Evolutionary conservation across 1,140 invertebrate genomes (phyloP).

Genomic region (Drosophila fuyamai): DNA sequence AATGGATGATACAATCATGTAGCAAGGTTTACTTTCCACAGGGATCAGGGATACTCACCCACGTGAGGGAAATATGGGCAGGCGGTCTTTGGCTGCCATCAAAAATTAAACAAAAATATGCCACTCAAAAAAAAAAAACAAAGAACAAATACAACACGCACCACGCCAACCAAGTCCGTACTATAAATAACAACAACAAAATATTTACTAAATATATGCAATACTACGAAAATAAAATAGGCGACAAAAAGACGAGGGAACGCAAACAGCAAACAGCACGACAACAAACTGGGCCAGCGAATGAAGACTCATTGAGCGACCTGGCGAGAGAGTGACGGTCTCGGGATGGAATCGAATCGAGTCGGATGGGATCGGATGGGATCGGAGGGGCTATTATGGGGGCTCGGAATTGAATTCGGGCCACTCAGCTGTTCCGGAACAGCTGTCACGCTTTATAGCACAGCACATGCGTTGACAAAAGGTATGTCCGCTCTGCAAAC

Average conservation of each 20-base stretch:
- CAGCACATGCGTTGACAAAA: background rate
- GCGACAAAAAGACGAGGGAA: constrained; percentile 23
- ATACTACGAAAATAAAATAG: constrained; percentile 73
- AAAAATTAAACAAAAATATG: constrained; percentile 25
- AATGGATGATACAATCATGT: background rate
- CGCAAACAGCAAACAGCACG: constrained; percentile 34
- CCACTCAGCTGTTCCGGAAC: constrained; percentile 42
- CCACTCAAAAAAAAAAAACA: constrained; percentile 11
- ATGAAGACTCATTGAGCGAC: constrained; percentile 32
- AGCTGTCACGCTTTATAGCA: constrained; percentile 9
- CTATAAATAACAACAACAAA: constrained; percentile 79
- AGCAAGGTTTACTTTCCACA: background rate
- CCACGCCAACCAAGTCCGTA: constrained; percentile 41
- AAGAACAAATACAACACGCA: constrained; percentile 26
- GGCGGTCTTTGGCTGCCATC: constrained; percentile 97
- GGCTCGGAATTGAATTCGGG: constrained; percentile 1
- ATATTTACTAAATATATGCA: constrained; percentile 79
- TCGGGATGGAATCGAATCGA: constrained; percentile 5
- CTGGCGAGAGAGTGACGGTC: constrained; percentile 31
- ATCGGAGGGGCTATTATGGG: background rate
- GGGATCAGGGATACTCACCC: constrained; percentile 91
- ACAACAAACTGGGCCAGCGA: constrained; percentile 69
- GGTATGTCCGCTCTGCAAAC: background rate
- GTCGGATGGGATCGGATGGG: background rate
- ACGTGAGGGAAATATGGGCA: constrained; percentile 98